phyloP scores from a whole-genome alignment of 2,888 invertebrate species.

The Brachynemurus nebulosus region DNA sequence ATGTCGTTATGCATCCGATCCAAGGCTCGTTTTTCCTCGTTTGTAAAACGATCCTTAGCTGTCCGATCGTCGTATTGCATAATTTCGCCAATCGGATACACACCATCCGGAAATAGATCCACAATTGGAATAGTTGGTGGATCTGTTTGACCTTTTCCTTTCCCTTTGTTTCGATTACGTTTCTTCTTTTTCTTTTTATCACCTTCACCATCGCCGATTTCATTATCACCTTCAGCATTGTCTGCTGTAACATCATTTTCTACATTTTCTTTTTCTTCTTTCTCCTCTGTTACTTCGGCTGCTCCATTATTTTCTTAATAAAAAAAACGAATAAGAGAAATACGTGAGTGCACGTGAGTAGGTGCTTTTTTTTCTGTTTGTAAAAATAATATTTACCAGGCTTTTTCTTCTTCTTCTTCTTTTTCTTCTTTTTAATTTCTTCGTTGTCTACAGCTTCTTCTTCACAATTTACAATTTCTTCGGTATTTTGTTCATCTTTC shows the following conservation, averaged over 20 bases:
- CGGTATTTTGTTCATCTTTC: conserved; percentile 35
- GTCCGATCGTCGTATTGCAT: conserved; percentile 81
- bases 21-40: conserved; percentile 77
- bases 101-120: conserved; percentile 69
- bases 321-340: background rate
- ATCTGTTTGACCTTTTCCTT: conserved; percentile 48
- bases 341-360: conserved; percentile 10
- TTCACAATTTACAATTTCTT: conserved; percentile 41
- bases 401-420: conserved; percentile 79
- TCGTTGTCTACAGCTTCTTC: conserved; percentile 46
- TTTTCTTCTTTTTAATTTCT: conserved; percentile 72
- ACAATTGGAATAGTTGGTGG: conserved; percentile 80
- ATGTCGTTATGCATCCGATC: conserved; percentile 86
- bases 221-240: conserved; percentile 25
- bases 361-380: conserved; percentile 10
- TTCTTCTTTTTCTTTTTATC: conserved; percentile 55
- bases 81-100: conserved; percentile 82
- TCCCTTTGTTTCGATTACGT: conserved; percentile 39
- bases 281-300: background rate
- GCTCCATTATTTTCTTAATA: background rate
- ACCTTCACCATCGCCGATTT: conserved; percentile 32
- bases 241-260: conserved; percentile 18
- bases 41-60: conserved; percentile 72
- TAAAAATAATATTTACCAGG: conserved; percentile 38
- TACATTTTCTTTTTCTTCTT: conserved; percentile 1